Base-by-base conservation (phyloP, 2,797 vertebrate genomes). In the Buphagus erythrorhynchus region DNA sequence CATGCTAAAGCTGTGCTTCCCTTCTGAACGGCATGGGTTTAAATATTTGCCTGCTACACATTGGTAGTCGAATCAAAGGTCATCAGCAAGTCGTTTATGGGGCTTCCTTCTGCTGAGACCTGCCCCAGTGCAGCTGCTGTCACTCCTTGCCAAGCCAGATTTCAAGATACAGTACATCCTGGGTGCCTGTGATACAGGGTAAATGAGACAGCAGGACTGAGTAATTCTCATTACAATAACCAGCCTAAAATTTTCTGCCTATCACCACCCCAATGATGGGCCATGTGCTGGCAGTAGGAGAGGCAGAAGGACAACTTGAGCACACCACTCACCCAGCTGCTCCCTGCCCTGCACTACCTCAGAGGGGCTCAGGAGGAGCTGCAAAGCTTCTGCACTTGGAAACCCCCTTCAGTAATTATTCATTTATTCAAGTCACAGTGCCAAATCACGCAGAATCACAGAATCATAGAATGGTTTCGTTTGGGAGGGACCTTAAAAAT, bases 41-140 rank as follows among this genome's bases (percentile, higher is more conserved):
- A 78, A 91, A 91, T 93, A 83, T 94, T 96, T 96, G 79, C 89
- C 93, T 86, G n/a, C 76, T 75, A 86, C 92, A 83, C 43, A 52
- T 11, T 72, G 68, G 61, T 72, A 48, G 29, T 72, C 1, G 0
- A 89, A 93, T n/a, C 87, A 95, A 96, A 96, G 91, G 75, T 95
- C 78, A 25, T 33, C 45, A 94, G n/a, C 25, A 33, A 91, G 59
- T 58, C 2, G 0, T 51, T 75, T 68, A 42, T 2, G 3, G 19
- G 38, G 33, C 78, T 87, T 21, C 72, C 38, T 91, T 80, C 52
- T 40, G 49, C 52, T 11, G 52, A 63, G 63, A 58, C 22, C 80
- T 76, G 63, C 68, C 83, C 58, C 1, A 5, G 49, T 3, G 2
- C 74, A 61, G 88, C 59, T 67, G 45, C 81, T 14, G 25, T 28